Evolutionary conservation across 2,888 invertebrate species (phyloP).

Genomic region (Gortyna flavago): DNA sequence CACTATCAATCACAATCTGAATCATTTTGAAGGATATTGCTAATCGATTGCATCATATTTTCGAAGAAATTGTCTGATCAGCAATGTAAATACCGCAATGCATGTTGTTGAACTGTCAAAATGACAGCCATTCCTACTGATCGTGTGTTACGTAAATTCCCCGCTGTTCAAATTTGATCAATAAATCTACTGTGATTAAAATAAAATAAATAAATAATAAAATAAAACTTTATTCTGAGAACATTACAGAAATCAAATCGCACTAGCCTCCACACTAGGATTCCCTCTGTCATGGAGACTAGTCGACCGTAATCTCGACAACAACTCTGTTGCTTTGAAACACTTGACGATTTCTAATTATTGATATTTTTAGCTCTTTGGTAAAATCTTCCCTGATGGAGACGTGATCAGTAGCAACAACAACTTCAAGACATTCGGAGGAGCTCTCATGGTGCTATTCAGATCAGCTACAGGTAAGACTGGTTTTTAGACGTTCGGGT

Average conservation of each 20-base stretch:
- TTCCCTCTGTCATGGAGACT: not conserved
- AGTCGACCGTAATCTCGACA: not conserved
- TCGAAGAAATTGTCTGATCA: not conserved
- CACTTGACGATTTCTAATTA: not conserved
- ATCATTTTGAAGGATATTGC: not conserved
- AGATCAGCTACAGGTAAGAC: conserved; percentile 95
- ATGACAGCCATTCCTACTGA: not conserved
- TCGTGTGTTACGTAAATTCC: not conserved
- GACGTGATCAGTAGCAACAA: conserved; percentile 97
- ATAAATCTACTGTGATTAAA: not conserved
- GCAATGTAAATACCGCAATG: not conserved
- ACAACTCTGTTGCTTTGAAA: not conserved
- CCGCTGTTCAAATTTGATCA: not conserved
- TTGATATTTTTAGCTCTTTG: conserved; percentile 93
- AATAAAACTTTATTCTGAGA: not conserved
- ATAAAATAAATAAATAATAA: not conserved
- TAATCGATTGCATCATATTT: not conserved
- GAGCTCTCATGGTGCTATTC: conserved; percentile 98
- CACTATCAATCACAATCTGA: not conserved
- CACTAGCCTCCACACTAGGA: not conserved
- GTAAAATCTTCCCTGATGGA: conserved; percentile 95
- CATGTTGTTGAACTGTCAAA: not conserved
- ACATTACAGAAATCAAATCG: not conserved
- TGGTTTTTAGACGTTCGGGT: not conserved
- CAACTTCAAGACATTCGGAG: conserved; percentile 99